These are phyloP conservation scores for Eulemur rubriventer DNA, from an alignment of 2,797 vertebrate genomes.

Conservation along the genomic window DNA sequence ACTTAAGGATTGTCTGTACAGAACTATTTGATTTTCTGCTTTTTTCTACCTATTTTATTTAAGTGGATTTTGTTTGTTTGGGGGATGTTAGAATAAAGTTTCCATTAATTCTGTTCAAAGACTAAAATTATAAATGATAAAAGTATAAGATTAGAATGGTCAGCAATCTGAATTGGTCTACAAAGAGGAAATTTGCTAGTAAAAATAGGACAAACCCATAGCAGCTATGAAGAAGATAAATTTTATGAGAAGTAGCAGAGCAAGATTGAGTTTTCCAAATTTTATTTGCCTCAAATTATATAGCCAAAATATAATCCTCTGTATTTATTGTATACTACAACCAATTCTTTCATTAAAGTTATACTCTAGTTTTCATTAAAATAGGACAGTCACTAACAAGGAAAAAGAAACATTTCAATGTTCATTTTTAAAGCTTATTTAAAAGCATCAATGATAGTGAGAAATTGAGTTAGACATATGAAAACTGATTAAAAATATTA, in stretches of 20 bases:
- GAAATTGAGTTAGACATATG: not conserved
- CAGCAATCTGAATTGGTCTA: not conserved
- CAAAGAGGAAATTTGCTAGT: constrained; percentile 7
- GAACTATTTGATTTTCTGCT: not conserved
- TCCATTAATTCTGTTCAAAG: constrained; percentile 25
- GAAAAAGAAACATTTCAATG: constrained; percentile 28
- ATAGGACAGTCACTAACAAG: not conserved
- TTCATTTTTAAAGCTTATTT: not conserved
- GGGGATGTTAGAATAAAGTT: not conserved
- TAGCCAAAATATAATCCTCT: not conserved
- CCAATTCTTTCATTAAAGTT: constrained; percentile 17
- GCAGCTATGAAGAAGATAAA: not conserved
- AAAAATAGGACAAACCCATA: not conserved
- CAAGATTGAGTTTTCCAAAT: constrained; percentile 29
- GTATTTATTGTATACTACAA: not conserved
- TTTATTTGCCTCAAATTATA: constrained; percentile 19
- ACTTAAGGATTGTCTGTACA: not conserved
- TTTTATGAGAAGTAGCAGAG: not conserved
- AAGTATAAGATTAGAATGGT: constrained; percentile 10
- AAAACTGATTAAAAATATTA: constrained; percentile 45
- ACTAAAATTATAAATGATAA: constrained; percentile 36
- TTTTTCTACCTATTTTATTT: constrained; percentile 11
- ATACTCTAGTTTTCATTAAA: constrained; percentile 39
- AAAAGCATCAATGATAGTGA: not conserved
- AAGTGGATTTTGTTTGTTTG: not conserved